A percentile compares a stretch with the other conserved stretches of the same genome.
phyloP scores from a whole-genome alignment of 2,888 invertebrate genomes.

The Eristalis pertinax region DNA sequence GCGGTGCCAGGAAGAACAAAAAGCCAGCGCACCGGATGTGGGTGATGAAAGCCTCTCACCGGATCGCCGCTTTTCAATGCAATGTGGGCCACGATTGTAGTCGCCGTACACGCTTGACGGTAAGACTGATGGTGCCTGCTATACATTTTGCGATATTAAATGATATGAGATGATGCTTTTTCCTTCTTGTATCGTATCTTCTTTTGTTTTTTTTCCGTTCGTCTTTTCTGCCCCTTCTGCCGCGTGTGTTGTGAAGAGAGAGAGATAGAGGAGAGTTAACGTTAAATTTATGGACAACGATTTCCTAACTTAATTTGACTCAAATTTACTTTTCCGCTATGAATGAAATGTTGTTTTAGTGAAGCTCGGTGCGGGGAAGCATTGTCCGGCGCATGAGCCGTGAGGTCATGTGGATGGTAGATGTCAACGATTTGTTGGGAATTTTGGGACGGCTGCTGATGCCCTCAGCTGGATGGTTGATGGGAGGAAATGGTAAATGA shows the following conservation, averaged over 20 bases:
- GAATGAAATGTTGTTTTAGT: conserved; percentile 6
- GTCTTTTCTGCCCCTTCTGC: neutral
- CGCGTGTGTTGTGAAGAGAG: neutral
- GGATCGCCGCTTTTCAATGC: conserved; percentile 35
- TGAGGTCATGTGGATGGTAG: neutral
- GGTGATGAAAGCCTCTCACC: conserved; percentile 43
- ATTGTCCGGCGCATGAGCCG: neutral
- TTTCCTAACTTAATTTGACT: conserved; percentile 28
- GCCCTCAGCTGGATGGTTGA: neutral
- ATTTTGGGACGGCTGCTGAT: neutral
- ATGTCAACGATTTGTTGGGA: conserved; percentile 9
- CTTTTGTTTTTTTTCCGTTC: neutral
- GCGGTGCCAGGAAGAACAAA: conserved; percentile 16
- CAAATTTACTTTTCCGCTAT: conserved; percentile 32
- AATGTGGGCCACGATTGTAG: conserved; percentile 35
- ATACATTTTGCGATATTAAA: conserved; percentile 43
- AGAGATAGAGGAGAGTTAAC: conserved; percentile 3
- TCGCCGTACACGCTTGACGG: neutral
- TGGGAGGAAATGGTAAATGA: neutral
- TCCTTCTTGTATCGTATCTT: neutral
- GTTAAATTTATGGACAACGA: conserved; percentile 29
- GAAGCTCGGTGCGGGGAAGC: neutral
- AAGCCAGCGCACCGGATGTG: conserved; percentile 45
- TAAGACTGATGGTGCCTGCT: conserved; percentile 14
- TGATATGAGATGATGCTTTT: conserved; percentile 33